Percentiles rank a stretch among this genome's conserved stretches.
Conservation (phyloP, 2,797 vertebrate genomes). For the Neopelma chrysocephalum region DNA sequence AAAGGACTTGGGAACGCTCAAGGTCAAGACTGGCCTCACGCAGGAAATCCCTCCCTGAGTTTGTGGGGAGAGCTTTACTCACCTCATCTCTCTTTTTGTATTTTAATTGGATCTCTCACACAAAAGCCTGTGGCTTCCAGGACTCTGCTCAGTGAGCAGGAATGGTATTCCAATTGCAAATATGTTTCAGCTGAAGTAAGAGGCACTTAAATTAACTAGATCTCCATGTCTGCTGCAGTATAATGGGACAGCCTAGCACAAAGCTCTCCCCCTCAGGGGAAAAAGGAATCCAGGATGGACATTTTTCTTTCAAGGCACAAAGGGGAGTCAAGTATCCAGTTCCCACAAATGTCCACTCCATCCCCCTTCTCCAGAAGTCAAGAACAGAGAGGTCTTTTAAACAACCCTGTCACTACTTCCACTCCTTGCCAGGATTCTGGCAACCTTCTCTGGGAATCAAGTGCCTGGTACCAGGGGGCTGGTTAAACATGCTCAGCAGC, state of each 20-base stretch:
- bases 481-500: neutral
- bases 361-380: neutral
- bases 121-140: slow-evolving; percentile 25
- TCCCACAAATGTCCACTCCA: neutral
- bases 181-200: slow-evolving; percentile 24
- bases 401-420: neutral
- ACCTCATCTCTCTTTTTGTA: neutral
- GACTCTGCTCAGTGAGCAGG: slow-evolving; percentile 18
- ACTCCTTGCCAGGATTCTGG: neutral
- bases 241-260: slow-evolving; percentile 5
- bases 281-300: neutral
- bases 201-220: slow-evolving; percentile 43
- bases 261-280: neutral
- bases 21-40: slow-evolving; percentile 24
- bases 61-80: neutral
- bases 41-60: slow-evolving; percentile 18
- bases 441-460: neutral
- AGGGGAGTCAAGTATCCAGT: neutral
- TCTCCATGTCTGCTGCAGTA: neutral
- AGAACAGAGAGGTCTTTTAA: neutral
- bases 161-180: slow-evolving; percentile 22
- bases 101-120: slow-evolving; percentile 45
- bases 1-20: slow-evolving; percentile 41
- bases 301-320: neutral
- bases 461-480: neutral